Evolutionary conservation across 2,797 vertebrate species (phyloP).

Genomic region (Acrossocheilus fasciatus): DNA sequence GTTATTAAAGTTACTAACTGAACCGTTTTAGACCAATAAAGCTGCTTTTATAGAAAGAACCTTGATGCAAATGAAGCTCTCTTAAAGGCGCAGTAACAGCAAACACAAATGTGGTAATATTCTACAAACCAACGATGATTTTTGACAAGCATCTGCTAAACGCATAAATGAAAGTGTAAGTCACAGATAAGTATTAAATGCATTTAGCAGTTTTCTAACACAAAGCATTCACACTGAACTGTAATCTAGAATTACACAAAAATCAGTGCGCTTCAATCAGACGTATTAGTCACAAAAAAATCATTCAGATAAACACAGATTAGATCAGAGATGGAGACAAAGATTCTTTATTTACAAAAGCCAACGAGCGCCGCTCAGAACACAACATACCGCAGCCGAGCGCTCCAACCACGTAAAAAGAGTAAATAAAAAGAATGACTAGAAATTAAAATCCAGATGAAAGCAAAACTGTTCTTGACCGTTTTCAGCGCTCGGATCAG

Average conservation of each 20-base stretch:
- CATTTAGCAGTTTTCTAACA: not conserved
- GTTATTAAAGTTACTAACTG: not conserved
- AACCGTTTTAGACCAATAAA: not conserved
- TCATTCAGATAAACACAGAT: not conserved
- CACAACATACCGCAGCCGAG: not conserved
- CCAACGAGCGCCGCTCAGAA: slow-evolving; percentile 26
- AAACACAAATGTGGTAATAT: too few relatives aligned
- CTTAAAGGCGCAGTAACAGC: not conserved
- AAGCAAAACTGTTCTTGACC: slow-evolving; percentile 20
- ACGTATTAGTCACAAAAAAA: not conserved
- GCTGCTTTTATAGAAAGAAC: not conserved
- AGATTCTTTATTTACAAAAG: slow-evolving; percentile 79
- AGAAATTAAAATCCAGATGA: slow-evolving; percentile 21
- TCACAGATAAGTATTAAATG: not conserved
- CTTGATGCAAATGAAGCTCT: not conserved
- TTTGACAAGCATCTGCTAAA: too few relatives aligned
- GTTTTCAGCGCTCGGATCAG: slow-evolving; percentile 71
- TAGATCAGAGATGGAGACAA: slow-evolving; percentile 27
- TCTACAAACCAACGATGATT: too few relatives aligned
- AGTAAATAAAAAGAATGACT: slow-evolving; percentile 44
- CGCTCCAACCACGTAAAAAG: slow-evolving; percentile 38
- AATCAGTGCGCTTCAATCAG: not conserved
- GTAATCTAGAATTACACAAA: not conserved
- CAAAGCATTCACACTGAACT: not conserved
- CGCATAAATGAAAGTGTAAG: not conserved